Base-by-base conservation (phyloP, 2,888 invertebrate species). In the Luperina testacea region DNA sequence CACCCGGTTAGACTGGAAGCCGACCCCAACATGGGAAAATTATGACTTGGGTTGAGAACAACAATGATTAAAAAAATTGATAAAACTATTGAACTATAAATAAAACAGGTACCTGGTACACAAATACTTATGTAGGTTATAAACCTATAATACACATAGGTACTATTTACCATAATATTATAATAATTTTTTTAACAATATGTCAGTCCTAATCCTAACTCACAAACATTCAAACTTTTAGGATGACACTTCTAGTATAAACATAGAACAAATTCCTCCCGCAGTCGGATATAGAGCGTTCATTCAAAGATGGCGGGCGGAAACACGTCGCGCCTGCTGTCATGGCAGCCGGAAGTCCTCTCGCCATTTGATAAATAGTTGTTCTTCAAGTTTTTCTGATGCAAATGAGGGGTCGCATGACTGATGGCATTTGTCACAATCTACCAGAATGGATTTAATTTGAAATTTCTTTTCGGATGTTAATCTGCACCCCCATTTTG, bases 301-400 rank as follows among this genome's bases (percentile, higher is more conserved):
- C 89, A 88, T 82, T 91, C 90, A 94, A 96, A 96, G 94, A 96
- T 95, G 95, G 96, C 95, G 93, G 94, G 90, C 95, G 96, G 96
- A 96, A 96, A 90, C 92, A 89, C 93, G 95, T 95, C 96, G 96
- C 96, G 96, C 96, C 96, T 95, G 93, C 95, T 95, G 96, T 95
- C 96, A 96, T 94, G 94, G 95, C 95, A 90, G 94, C 94, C 96
- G 96, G 96, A 97, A 96, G 95, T 95, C 92, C 95, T 92, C 94
- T 94, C 90, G 93, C 96, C 93, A 95, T 96, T 97, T 97, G 96
- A 97, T 96, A 97, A 97, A 97, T 97, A 97, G 96, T 96, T 96
- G 96, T 96, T 96, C 96, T 96, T 96, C 94, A 94, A 95, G 96
- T 96, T 96, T 96, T 96, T 96, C 96, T 96, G 95, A 96, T 96